A percentile compares a stretch with the other conserved stretches of the same genome.
These are phyloP conservation scores for Chlorodrepanis virens DNA, from an alignment of 2,113 vertebrate genomes.

Conservation along the genomic window DNA sequence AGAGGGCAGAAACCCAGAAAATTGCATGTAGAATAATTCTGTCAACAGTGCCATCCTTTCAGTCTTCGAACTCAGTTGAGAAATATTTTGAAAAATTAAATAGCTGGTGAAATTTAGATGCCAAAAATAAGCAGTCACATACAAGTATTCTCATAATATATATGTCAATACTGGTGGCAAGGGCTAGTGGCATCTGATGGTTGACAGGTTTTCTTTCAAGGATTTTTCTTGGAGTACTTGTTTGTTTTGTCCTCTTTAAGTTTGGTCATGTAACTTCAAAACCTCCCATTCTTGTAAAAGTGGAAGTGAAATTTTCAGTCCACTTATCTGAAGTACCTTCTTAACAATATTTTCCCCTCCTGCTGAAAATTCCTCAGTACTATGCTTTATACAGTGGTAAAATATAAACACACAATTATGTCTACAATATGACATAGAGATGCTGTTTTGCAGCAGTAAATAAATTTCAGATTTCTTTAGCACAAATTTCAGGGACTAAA, in stretches of 20 bases:
- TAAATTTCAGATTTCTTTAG: not conserved
- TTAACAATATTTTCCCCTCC: not conserved
- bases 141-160: not conserved
- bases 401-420: not conserved
- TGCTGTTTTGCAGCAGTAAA: not conserved
- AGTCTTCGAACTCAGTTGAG: not conserved
- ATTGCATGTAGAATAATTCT: not conserved
- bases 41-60: not conserved
- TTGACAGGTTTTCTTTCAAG: not conserved
- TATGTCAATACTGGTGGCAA: rapidly evolving
- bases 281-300: not conserved
- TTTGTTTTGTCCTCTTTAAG: not conserved
- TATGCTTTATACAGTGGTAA: not conserved
- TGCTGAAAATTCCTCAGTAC: not conserved
- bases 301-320: not conserved
- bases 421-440: not conserved
- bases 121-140: not conserved
- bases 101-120: not conserved
- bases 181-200: rapidly evolving
- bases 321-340: not conserved
- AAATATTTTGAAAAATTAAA: not conserved
- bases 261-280: not conserved
- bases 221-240: not conserved
- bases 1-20: not conserved
- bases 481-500: not conserved